phyloP scores from a whole-genome alignment of 2,888 invertebrate genomes.

The Thumatha senex region DNA sequence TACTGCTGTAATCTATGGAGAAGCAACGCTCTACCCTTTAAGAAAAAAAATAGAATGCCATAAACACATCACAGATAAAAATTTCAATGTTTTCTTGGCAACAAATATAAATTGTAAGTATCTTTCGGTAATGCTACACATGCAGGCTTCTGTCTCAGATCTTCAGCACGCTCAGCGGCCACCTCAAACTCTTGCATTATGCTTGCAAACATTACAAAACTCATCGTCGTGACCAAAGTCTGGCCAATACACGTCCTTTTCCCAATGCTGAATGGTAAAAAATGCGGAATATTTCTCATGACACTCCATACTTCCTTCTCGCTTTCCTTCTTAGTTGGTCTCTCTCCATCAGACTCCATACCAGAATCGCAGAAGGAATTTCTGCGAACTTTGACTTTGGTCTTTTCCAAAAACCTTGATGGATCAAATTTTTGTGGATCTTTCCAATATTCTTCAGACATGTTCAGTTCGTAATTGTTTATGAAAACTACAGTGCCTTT shows the following conservation, averaged over 20 bases:
- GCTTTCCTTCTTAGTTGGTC: conserved; percentile 50
- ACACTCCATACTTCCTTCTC: conserved; percentile 71
- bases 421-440: conserved; percentile 89
- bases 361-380: conserved; percentile 82
- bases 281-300: conserved; percentile 86
- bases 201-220: conserved; percentile 88
- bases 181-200: conserved; percentile 89
- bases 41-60: background rate
- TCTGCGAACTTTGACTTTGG: conserved; percentile 58
- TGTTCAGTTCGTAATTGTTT: conserved; percentile 92
- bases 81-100: conserved; percentile 73
- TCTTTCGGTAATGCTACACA: conserved; percentile 90
- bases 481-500: conserved; percentile 92
- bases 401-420: conserved; percentile 86
- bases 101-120: conserved; percentile 85
- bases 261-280: conserved; percentile 93
- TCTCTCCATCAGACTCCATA: conserved; percentile 78
- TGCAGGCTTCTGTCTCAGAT: conserved; percentile 85
- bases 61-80: too few species aligned
- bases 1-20: background rate
- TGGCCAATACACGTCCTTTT: conserved; percentile 94
- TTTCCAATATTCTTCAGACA: conserved; percentile 88
- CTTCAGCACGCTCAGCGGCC: conserved; percentile 75
- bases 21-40: background rate
- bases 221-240: conserved; percentile 89